Evolutionary conservation across 2,888 invertebrate species (phyloP), one percentile per base, ranked within the genome.

Genomic region (Tachina lurida): DNA sequence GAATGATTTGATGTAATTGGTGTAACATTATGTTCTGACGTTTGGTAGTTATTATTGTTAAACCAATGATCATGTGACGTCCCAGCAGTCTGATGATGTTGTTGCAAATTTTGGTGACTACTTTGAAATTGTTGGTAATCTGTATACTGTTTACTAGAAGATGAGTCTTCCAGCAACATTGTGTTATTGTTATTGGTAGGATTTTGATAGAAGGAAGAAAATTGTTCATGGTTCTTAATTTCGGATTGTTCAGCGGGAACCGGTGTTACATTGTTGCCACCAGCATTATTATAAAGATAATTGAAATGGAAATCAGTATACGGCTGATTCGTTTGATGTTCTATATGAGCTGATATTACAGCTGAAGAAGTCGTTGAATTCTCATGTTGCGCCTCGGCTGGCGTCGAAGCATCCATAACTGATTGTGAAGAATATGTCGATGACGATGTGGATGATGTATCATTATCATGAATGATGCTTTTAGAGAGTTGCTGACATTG

Each of bases 301-400:
- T 89, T 90, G 67, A 90, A 91, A 5, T 90, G 90, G 86, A 90
- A 90, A 71, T 91, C 90, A 15, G 87, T 87, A 80, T 88, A 90
- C 41, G 83, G 83, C 39, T 88, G 87, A 19, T 86, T 77, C 0
- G 81, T 45, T 49, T 86, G 87, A 13, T 88, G 87, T 15, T 87
- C 88, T 31, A 31, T 7, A 31, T 31, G 31, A 31, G 31, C 31
- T 31, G 31, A 31, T 31, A 7, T 31, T 31, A 31, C 31, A 13
- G 52, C 52, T 56, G 74, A 79, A 12, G 19, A 60, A 41, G 10
- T 68, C 17, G 65, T 12, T 67, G 77, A 68, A 54, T 45, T 78
- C 68, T 70, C 79, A 45, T 75, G 82, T 49, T 75, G 74, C 31
- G 87, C 82, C 56, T 68, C 63, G 45, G 80, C n/a, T 62, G 67